Evolutionary conservation across 64 coral and sea anemone species (phyloP), one percentile per base, ranked within the genome.

Genomic region (Pocillopora damicornis): DNA sequence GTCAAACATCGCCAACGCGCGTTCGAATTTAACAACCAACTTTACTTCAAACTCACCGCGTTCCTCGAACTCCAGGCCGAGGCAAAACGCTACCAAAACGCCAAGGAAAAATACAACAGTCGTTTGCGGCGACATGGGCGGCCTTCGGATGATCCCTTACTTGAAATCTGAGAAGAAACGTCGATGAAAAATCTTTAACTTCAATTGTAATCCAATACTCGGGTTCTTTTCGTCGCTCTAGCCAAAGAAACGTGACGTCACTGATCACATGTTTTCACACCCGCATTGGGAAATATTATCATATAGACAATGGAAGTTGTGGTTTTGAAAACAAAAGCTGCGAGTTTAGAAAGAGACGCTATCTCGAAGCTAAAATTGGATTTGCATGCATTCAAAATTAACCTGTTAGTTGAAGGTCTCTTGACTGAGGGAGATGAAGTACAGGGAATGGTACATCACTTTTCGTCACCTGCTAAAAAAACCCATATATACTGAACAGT

Each of bases 201-300:
- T 30, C 4, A 67, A 65, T 34, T 83, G 80, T 67, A 83, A 83
- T 42, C 80, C 80, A 83, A 83, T 83, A 66, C 80, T 67, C 67
- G 6, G 67, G 18, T 67, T 72, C 64, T 36, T 83, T 68, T 71
- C 37, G 62, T 60, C 11, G 37, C 81, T 85, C 37, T 72, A 63
- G 65, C 81, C 64, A 72, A 90, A 74, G 60, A 59, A 80, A 61
- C 61, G 35, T 90, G 89, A 90, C 89, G 89, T 90, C 80, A 90
- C 73, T 23, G 9, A 66, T 61, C 89, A 90, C 89, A 37, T 90
- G 89, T 75, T 58, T 59, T n/a, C 20, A 85, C 62, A 85, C 63
- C 61, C 80, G 35, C 63, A 36, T 22, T 18, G 35, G 37, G 13
- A 14, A 34, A 16, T 15, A 51, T 51, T 51, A 51, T 51, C 42